These are phyloP conservation scores for Ennomos quercinarius DNA, from an alignment of 2,888 invertebrate genomes.

Conservation along the genomic window DNA sequence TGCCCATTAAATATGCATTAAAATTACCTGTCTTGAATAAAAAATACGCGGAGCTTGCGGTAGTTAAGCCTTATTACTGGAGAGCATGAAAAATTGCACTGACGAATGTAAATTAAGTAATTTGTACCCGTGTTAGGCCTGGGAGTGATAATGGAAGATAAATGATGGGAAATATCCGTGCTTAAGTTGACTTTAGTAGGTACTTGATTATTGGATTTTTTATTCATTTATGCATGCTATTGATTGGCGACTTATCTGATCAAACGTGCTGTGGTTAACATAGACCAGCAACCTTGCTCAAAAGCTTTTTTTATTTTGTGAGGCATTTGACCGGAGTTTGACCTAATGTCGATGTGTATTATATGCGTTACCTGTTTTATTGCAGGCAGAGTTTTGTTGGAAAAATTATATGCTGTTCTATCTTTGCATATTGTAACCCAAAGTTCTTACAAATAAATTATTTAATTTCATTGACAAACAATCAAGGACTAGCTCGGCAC, in stretches of 20 bases:
- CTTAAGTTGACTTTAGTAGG: neutral
- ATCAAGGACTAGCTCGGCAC: too few species aligned
- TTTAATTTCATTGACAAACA: too few species aligned
- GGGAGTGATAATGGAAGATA: conserved; percentile 2
- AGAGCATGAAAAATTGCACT: conserved; percentile 49
- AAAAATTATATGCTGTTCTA: too few species aligned
- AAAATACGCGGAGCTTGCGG: conserved; percentile 64
- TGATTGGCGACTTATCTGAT: conserved; percentile 20
- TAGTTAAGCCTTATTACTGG: conserved; percentile 50
- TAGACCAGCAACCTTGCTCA: neutral
- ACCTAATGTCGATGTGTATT: too few species aligned
- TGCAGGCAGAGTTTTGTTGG: too few species aligned
- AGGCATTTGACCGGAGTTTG: too few species aligned
- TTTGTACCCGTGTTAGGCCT: conserved; percentile 4
- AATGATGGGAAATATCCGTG: neutral
- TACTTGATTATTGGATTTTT: conserved; percentile 3
- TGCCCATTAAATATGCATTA: conserved; percentile 85
- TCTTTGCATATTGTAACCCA: too few species aligned
- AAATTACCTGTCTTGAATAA: conserved; percentile 82
- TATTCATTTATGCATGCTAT: conserved; percentile 7
- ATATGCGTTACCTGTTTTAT: too few species aligned
- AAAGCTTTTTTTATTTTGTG: too few species aligned
- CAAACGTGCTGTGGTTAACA: conserved; percentile 7
- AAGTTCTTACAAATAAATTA: too few species aligned
- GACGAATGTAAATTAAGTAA: neutral